A percentile compares a stretch with the other conserved stretches of the same genome.
Conservation (phyloP, 30 jellyfish, hydroid and myxozoan genomes). For the Haliclystus octoradiatus region DNA sequence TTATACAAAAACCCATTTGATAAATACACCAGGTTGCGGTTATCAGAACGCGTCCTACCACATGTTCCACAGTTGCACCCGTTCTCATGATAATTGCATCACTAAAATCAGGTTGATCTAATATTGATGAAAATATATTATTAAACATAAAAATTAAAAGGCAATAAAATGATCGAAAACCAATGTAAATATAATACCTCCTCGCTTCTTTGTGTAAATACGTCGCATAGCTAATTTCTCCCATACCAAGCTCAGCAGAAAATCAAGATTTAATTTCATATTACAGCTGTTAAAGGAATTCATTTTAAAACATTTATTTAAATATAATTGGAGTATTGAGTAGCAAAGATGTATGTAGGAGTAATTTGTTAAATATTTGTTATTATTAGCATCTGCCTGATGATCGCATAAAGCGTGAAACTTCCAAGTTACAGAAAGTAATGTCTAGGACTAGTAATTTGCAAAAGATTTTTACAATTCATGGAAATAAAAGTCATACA, state of each 20-base stretch:
- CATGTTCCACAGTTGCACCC: constrained; percentile 94
- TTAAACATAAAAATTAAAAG: neutral
- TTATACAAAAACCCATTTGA: neutral
- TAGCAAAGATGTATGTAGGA: too few species aligned
- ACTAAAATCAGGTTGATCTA: constrained; percentile 94
- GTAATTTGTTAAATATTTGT: too few species aligned
- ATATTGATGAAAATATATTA: neutral
- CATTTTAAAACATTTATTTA: neutral
- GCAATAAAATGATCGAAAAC: neutral
- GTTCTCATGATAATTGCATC: constrained; percentile 93
- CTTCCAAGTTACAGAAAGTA: too few species aligned
- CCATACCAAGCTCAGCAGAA: constrained; percentile 76
- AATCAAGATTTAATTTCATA: constrained; percentile 72
- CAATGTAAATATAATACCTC: constrained; percentile 39
- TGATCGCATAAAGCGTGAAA: too few species aligned
- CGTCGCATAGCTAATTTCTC: constrained; percentile 81
- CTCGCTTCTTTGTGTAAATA: constrained; percentile 90
- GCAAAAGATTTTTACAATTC: too few species aligned
- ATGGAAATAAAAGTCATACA: too few species aligned
- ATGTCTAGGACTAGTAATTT: too few species aligned
- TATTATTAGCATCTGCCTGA: too few species aligned
- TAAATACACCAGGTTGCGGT: neutral
- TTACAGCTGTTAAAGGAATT: constrained; percentile 52
- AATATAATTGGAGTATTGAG: too few species aligned
- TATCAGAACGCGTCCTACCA: constrained; percentile 29